phyloP scores from a whole-genome alignment of 2,888 invertebrate genomes.

The Stegana nigrithorax region DNA sequence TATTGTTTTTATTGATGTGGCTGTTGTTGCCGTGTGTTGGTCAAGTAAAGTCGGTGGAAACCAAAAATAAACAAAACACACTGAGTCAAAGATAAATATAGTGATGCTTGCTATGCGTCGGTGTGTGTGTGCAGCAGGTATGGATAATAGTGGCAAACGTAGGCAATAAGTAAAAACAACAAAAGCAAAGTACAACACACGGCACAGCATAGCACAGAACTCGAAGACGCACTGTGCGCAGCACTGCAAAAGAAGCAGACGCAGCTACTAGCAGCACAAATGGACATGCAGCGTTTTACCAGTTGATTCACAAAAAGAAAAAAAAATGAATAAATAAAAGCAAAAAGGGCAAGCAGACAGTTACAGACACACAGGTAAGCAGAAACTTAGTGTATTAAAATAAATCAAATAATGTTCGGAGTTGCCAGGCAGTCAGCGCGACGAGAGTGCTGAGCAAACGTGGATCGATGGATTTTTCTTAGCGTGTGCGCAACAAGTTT shows the following conservation, averaged over 20 bases:
- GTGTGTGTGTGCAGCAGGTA: not conserved
- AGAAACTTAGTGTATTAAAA: conserved; percentile 8
- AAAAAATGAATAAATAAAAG: not conserved
- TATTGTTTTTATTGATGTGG: not conserved
- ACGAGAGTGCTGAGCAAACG: not conserved
- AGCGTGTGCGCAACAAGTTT: not conserved
- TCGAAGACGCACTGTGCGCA: not conserved
- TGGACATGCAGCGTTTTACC: not conserved
- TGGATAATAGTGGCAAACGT: not conserved
- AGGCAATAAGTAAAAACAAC: not conserved
- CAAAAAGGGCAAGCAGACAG: not conserved
- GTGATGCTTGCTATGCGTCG: not conserved
- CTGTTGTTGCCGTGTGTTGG: conserved; percentile 4
- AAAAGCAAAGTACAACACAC: not conserved
- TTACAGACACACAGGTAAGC: not conserved
- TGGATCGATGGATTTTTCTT: not conserved
- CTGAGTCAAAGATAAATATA: conserved; percentile 1
- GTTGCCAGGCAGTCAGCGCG: not conserved
- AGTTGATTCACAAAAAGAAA: not conserved
- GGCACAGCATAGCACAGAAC: not conserved
- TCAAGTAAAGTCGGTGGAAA: conserved; percentile 16
- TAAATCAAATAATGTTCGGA: conserved; percentile 1
- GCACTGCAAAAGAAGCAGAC: not conserved
- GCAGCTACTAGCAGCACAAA: not conserved
- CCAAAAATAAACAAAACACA: conserved; percentile 16